Evolutionary conservation across 2,888 invertebrate species (phyloP).

Genomic region (Dendrolimus pini): DNA sequence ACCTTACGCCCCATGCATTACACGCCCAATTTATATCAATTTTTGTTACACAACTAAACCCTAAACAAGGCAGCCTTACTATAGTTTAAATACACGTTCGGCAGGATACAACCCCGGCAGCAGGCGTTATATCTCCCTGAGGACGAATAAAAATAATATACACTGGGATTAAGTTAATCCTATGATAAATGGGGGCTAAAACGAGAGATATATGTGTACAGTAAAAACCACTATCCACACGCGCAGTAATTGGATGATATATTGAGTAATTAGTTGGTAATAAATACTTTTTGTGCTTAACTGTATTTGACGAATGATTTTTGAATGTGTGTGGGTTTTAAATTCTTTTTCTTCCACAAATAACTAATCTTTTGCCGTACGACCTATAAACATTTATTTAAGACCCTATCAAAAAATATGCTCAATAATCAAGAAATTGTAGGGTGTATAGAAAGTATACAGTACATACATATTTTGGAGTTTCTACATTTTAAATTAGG

Average conservation of each 20-base stretch:
- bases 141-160: constrained; percentile 61
- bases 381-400: too few relatives aligned
- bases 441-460: too few relatives aligned
- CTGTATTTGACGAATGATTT: too few relatives aligned
- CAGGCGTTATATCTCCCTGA: constrained; percentile 33
- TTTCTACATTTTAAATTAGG: too few relatives aligned
- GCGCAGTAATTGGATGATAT: constrained; percentile 5
- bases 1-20: not conserved
- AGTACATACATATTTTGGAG: too few relatives aligned
- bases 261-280: not conserved
- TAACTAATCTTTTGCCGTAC: too few relatives aligned
- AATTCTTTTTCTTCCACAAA: too few relatives aligned
- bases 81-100: not conserved
- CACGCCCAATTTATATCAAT: not conserved
- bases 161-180: constrained; percentile 54
- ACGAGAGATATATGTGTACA: constrained; percentile 19
- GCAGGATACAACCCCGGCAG: constrained; percentile 19
- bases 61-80: not conserved
- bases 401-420: too few relatives aligned
- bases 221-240: constrained; percentile 4
- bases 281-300: not conserved
- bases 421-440: too few relatives aligned
- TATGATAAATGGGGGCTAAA: constrained; percentile 49
- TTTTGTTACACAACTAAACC: not conserved
- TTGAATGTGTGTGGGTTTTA: too few relatives aligned